Evolutionary conservation across 1,140 invertebrate genomes (phyloP).

Genomic region (Sinella curviseta): DNA sequence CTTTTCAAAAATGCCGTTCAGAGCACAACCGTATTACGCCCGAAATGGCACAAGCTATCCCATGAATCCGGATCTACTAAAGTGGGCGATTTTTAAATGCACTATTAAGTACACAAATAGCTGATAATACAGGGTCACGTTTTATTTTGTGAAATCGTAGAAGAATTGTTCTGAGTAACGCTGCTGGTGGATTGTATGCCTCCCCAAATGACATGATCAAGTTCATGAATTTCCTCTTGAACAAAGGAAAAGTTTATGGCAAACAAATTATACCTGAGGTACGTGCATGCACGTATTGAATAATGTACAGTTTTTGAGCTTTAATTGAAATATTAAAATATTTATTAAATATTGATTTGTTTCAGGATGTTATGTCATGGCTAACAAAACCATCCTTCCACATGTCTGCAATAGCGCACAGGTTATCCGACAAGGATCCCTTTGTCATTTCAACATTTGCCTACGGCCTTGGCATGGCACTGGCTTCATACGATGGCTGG

Average conservation of each 20-base stretch:
- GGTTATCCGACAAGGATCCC: not conserved
- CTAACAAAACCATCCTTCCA: slow-evolving; percentile 16
- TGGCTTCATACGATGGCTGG: slow-evolving; percentile 19
- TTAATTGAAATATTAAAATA: no score
- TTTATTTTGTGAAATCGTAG: no score
- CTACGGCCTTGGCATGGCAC: slow-evolving; percentile 23
- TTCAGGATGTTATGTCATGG: not conserved
- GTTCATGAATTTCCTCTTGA: slow-evolving; percentile 35
- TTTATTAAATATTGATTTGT: no score
- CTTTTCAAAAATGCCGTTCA: slow-evolving; percentile 24
- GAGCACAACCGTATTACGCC: slow-evolving; percentile 17
- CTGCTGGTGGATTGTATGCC: slow-evolving; percentile 29
- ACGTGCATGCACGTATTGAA: no score
- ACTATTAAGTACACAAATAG: no score
- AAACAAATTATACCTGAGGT: slow-evolving; percentile 35
- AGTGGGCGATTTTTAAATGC: no score
- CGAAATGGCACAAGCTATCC: not conserved
- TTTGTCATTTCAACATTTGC: not conserved
- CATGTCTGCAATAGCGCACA: not conserved
- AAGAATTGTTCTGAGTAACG: not conserved
- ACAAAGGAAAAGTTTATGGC: slow-evolving; percentile 27
- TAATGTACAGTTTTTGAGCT: no score
- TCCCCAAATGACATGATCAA: slow-evolving; percentile 27
- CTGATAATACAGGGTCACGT: no score
- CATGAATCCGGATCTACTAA: slow-evolving; percentile 24